Evolutionary conservation across 1,140 invertebrate species (phyloP), one percentile per base, ranked within the genome.

Genomic region (Lutraria rhynchaena): DNA sequence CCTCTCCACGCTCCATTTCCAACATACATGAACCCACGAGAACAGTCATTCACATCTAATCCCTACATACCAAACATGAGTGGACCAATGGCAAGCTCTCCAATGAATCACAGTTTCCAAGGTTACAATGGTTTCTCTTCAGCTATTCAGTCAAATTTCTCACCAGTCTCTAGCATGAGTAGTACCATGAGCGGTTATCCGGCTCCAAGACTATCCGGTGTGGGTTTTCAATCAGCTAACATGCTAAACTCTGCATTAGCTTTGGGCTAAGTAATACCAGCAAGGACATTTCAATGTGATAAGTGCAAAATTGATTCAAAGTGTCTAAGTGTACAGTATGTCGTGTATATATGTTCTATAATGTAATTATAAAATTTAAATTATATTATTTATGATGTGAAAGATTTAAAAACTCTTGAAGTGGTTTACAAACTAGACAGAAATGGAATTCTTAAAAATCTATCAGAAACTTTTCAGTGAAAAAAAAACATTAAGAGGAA

Each of bases 1-100:
- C 76, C 83, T 37, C 89, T 89, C 88, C 88, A 88, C 57, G 82
- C 87, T 19, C 86, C 89, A 17, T 88, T 90, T 86, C 86, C 89
- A 58, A 84, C 85, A 13, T 89, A 89, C 80, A 87, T 89, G 84
- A 85, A 35, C 2, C 51, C 13, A 2, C 57, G 35, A n/a, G 76
- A 80, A 0, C 76, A 80, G 37, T 33, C n/a, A 0, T 69, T 35
- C 27, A 33, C n/a, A 22, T 4, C 60, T 19, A 65, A 15, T 1
- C 31, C 22, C 3, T 74, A 74, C 55, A 65, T 80, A 44, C 61
- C 60, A 46, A 78, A 67, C 5, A 58, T 22, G 9, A 58, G 61
- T 17, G 61, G 49, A 44, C 41, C 74, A 37, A 19, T 49, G 27
- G 19, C 60, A 24, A 65, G 58, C 15, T 58, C 74, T n/a, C 33